These are phyloP conservation scores for Agapornis roseicollis DNA, from an alignment of 2,113 vertebrate species.

Conservation along the genomic window DNA sequence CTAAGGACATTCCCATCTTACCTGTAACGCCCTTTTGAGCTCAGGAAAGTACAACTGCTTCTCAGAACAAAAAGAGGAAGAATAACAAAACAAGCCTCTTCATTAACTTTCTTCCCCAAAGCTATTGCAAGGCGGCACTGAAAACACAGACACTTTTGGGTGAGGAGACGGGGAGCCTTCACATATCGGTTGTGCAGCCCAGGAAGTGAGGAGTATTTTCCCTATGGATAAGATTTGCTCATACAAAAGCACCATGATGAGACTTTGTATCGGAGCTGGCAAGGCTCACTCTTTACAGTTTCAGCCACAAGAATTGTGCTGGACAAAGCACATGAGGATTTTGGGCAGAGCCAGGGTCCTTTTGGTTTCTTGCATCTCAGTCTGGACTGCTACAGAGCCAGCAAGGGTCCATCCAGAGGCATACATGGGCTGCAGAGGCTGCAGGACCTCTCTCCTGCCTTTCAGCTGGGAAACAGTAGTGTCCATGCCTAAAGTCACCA, in stretches of 20 bases:
- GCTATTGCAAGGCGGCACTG: background rate
- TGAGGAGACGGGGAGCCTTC: background rate
- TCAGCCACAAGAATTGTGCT: background rate
- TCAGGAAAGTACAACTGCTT: background rate
- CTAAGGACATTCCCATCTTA: background rate
- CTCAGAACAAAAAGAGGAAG: background rate
- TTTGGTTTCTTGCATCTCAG: background rate
- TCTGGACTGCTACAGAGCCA: background rate
- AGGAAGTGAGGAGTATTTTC: background rate
- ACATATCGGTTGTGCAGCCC: background rate
- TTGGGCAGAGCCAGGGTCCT: background rate
- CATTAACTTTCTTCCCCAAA: background rate
- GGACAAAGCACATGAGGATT: background rate
- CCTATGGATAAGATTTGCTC: background rate
- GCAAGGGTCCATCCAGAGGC: background rate
- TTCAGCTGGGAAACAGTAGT: background rate
- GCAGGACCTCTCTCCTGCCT: background rate
- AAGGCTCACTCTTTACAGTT: background rate
- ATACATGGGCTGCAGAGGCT: background rate
- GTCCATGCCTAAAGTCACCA: background rate
- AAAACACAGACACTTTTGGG: background rate
- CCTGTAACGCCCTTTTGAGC: background rate
- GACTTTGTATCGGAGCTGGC: background rate
- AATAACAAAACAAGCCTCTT: background rate
- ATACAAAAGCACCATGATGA: background rate